Percentiles rank a stretch among this genome's conserved stretches.
phyloP scores from a whole-genome alignment of 2,113 vertebrate genomes.

The Orycteropus afer region DNA sequence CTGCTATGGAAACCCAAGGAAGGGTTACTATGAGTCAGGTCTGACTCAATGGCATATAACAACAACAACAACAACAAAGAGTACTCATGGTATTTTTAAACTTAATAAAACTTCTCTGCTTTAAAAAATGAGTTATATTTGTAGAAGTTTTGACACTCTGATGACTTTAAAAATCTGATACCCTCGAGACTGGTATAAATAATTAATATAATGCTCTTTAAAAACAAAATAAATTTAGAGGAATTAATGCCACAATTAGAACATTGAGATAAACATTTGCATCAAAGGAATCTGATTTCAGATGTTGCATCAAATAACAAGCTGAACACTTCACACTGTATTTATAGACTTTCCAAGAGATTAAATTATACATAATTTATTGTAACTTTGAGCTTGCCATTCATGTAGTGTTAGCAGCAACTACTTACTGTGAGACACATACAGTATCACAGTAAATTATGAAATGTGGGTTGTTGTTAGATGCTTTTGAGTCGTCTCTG shows the following conservation, averaged over 20 bases:
- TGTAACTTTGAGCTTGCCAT: constrained; percentile 68
- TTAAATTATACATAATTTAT: constrained; percentile 73
- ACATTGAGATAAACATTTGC: constrained; percentile 73
- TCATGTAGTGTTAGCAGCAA: constrained; percentile 59
- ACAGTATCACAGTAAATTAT: constrained; percentile 63
- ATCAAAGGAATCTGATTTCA: constrained; percentile 78
- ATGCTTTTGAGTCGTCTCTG: too few relatives aligned
- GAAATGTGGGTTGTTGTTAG: constrained; percentile 43
- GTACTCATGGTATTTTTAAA: constrained; percentile 47
- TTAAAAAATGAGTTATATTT: constrained; percentile 61
- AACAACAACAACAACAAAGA: too few relatives aligned
- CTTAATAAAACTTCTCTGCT: constrained; percentile 55
- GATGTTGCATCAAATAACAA: constrained; percentile 71
- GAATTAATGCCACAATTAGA: constrained; percentile 63
- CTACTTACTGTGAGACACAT: constrained; percentile 40
- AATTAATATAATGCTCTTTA: constrained; percentile 73
- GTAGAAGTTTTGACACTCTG: constrained; percentile 58
- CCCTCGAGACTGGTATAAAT: constrained; percentile 56
- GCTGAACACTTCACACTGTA: constrained; percentile 69
- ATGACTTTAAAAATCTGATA: constrained; percentile 59
- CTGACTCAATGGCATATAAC: too few relatives aligned
- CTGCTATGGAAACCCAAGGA: too few relatives aligned
- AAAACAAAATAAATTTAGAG: constrained; percentile 72
- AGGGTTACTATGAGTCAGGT: too few relatives aligned
- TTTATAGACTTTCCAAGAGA: constrained; percentile 72